Conservation (phyloP, 2,113 vertebrate species). For the Anoura caudifer region DNA sequence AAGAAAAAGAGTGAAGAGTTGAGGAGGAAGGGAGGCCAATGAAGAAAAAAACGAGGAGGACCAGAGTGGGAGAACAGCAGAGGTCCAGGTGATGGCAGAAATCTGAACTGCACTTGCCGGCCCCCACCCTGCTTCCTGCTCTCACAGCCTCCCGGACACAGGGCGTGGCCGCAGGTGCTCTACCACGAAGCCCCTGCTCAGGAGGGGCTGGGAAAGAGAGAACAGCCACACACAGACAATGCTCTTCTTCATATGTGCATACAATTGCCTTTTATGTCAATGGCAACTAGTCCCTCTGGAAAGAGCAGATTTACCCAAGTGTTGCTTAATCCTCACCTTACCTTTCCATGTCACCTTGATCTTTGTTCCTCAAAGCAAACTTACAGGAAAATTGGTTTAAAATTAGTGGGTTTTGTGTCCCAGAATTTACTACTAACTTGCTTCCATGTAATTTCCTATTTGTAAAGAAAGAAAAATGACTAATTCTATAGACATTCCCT, state of each 20-base stretch:
- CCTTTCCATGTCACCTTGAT: background rate
- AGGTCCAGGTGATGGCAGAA: rapidly evolving
- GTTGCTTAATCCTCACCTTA: background rate
- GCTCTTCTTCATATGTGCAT: rapidly evolving
- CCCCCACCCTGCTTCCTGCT: too few relatives aligned
- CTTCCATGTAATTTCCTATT: background rate
- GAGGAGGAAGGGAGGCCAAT: rapidly evolving
- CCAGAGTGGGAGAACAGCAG: background rate
- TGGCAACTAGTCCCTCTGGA: background rate
- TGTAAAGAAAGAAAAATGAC: background rate
- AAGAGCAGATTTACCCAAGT: background rate
- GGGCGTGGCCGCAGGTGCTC: too few relatives aligned
- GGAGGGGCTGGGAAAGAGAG: too few relatives aligned
- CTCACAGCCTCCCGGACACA: rapidly evolving
- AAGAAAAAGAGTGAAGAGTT: background rate
- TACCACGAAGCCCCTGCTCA: background rate
- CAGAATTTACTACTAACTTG: background rate
- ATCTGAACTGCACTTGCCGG: rapidly evolving
- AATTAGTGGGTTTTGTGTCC: background rate
- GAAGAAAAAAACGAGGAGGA: background rate
- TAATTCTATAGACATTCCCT: background rate
- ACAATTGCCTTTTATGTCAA: too few relatives aligned
- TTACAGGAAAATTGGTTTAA: background rate
- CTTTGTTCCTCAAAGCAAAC: background rate
- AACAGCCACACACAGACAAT: background rate